Percentiles rank a stretch among this genome's conserved stretches.
Conservation (phyloP, 2,888 invertebrate species). For the Drosophila tanythrix region DNA sequence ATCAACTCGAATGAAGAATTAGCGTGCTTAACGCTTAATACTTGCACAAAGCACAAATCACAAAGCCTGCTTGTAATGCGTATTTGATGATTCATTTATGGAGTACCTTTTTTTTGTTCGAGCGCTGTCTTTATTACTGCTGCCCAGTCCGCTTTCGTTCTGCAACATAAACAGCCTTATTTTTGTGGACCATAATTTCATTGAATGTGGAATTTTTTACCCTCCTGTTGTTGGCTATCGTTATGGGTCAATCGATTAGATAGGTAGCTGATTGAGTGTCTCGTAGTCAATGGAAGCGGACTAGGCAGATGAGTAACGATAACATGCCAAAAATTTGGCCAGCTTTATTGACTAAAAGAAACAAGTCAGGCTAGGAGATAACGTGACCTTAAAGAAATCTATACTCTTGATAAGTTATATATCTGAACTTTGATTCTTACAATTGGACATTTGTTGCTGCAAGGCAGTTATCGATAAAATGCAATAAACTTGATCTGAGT, state of each 20-base stretch:
- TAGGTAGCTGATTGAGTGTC: conserved; percentile 2
- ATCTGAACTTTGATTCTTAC: no score
- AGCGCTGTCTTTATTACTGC: not conserved
- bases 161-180: conserved; percentile 5
- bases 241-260: conserved; percentile 13
- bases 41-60: not conserved
- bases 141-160: not conserved
- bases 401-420: no score
- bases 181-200: conserved; percentile 38
- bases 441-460: no score
- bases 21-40: not conserved
- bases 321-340: not conserved
- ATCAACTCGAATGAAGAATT: not conserved
- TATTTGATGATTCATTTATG: not conserved
- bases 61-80: not conserved
- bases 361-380: not conserved
- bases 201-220: conserved; percentile 25
- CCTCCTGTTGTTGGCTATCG: not conserved
- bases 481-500: no score
- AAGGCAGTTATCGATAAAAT: no score
- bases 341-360: not conserved
- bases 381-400: not conserved
- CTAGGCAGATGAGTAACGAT: not conserved
- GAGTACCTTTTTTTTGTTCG: not conserved
- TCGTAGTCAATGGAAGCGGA: not conserved